A percentile compares a stretch with the other conserved stretches of the same genome.
phyloP scores from a whole-genome alignment of 1,140 invertebrate genomes.

The Eubasilissa regina region DNA sequence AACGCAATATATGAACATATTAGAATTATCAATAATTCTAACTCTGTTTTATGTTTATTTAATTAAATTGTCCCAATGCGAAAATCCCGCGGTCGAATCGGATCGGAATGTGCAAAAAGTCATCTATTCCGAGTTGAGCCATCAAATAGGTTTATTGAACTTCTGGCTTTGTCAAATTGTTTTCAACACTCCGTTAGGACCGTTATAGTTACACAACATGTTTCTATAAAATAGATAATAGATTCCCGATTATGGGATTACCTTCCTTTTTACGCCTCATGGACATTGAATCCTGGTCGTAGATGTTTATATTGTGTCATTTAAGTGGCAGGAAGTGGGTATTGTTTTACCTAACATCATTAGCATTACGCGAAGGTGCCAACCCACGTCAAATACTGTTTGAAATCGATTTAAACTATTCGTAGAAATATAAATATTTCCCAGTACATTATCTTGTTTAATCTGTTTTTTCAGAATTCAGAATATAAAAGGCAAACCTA shows the following conservation, averaged over 20 bases:
- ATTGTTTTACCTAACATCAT: too few species aligned
- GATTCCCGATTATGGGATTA: not conserved
- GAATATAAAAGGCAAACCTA: too few species aligned
- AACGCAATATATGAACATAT: too few species aligned
- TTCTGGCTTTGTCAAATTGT: constrained; percentile 15
- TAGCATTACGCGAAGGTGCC: too few species aligned
- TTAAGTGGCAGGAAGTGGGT: not conserved
- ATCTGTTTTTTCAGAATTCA: too few species aligned
- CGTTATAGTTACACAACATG: not conserved
- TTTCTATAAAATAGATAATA: not conserved
- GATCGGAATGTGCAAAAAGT: constrained; percentile 14
- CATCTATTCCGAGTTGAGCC: constrained; percentile 18
- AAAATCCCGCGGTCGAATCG: constrained; percentile 1
- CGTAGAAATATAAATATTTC: not conserved
- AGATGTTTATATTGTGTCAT: not conserved
- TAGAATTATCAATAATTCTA: too few species aligned
- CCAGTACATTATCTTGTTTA: too few species aligned
- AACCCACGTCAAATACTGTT: too few species aligned
- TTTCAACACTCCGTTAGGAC: constrained; percentile 23
- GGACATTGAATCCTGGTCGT: not conserved
- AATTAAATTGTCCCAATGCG: too few species aligned
- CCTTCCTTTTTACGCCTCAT: not conserved
- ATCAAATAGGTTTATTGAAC: constrained; percentile 29
- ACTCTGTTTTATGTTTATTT: too few species aligned
- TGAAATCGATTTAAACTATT: not conserved